Base-by-base conservation (phyloP, 2,888 invertebrate genomes). In the Melanostoma mellinum region DNA sequence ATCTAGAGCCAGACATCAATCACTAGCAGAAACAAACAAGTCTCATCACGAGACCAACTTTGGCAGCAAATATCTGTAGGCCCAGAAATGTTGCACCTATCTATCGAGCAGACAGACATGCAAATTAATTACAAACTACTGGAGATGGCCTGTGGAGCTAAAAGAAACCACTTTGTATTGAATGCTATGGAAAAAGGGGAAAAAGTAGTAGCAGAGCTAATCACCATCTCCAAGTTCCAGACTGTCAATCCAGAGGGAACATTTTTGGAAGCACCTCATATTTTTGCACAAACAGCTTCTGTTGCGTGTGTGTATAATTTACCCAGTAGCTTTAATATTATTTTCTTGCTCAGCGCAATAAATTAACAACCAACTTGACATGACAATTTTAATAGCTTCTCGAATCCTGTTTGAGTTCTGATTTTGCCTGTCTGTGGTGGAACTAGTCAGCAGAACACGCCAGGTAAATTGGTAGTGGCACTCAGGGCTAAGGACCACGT, bases 211-310 rank as follows among this genome's bases (percentile, higher is more conserved):
- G 60, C 55, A 74, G 20, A 20, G 9, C 69, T 58, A 67, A 84
- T 84, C 82, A 67, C 50, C 20, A 20, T 20, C 20, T 20, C 20
- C 20, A 20, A 20, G 20, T 20, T 20, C 20, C 50, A 71, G 67
- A 67, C 74, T 78, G 84, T 78, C 84, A 84, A 74, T 63, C 50
- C 8, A 33, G 52, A 42, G 20, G 20, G 61, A 79, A 84, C 74
- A 79, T 79, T 79, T 84, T 71, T 69, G 69, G 74, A 84, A 75
- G 79, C 84, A 84, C 84, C 79, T 84, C 69, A 84, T 84, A 84
- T 79, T 20, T 20, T 75, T 30, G 69, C 42, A 61, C 53, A 42
- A 36, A 20, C 65, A 56, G 73, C 72, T 65, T 36, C 50, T 65
- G 71, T 58, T 69, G 53, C 50, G 55, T 79, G 79, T 9, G 50